phyloP scores from a whole-genome alignment of 2,888 invertebrate species.

The Agelastica alni region DNA sequence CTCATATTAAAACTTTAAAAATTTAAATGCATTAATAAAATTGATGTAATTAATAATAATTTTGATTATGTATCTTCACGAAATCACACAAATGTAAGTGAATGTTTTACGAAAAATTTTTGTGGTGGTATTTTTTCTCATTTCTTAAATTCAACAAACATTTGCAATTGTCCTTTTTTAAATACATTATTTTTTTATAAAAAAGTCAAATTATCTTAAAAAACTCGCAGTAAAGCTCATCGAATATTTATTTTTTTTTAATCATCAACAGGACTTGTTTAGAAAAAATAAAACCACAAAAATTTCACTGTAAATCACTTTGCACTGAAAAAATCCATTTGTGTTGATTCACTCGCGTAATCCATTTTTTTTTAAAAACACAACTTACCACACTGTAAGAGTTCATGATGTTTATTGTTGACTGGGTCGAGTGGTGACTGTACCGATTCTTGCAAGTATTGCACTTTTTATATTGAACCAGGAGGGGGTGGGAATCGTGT shows the following conservation, averaged over 20 bases:
- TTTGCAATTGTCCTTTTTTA: too few relatives aligned
- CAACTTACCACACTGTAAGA: slow-evolving; percentile 58
- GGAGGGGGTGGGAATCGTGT: slow-evolving; percentile 49
- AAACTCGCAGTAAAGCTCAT: not conserved
- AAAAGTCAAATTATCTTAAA: not conserved
- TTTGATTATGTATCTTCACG: too few relatives aligned
- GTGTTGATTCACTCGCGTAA: slow-evolving; percentile 40
- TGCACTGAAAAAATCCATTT: slow-evolving; percentile 58
- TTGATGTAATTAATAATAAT: too few relatives aligned
- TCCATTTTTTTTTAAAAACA: slow-evolving; percentile 32
- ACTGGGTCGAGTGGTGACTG: slow-evolving; percentile 56
- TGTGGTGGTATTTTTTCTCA: slow-evolving; percentile 11
- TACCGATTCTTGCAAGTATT: slow-evolving; percentile 45
- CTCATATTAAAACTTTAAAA: too few relatives aligned
- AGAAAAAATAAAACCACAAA: slow-evolving; percentile 32
- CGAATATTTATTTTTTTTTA: too few relatives aligned
- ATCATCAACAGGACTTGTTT: too few relatives aligned
- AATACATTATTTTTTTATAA: too few relatives aligned
- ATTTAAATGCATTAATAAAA: too few relatives aligned
- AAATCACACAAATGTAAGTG: not conserved
- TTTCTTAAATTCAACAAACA: not conserved
- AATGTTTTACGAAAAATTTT: not conserved
- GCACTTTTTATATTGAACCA: slow-evolving; percentile 50
- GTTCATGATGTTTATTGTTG: slow-evolving; percentile 58
- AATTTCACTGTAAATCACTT: slow-evolving; percentile 27